Evolutionary conservation across 1,140 invertebrate genomes (phyloP).

Genomic region (Holcopasites calliopsidis): DNA sequence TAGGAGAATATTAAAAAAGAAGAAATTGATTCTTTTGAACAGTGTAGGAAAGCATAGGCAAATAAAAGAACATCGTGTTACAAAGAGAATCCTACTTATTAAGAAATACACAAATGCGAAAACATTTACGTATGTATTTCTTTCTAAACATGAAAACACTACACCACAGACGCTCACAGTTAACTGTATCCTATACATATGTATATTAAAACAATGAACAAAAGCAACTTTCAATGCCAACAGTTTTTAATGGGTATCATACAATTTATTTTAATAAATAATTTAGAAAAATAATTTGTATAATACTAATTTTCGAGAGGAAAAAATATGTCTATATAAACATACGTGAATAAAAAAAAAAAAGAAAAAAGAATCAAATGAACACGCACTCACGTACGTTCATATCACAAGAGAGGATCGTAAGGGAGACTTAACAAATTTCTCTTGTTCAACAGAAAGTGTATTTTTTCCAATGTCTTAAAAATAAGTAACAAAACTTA

Average conservation of each 20-base stretch:
- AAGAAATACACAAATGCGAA: slow-evolving; percentile 8
- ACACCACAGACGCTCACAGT: slow-evolving; percentile 18
- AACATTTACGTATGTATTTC: slow-evolving; percentile 14
- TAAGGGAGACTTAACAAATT: slow-evolving; percentile 20
- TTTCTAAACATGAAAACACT: slow-evolving; percentile 24
- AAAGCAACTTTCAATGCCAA: too few relatives aligned
- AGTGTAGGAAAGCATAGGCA: background rate
- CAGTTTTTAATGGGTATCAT: too few relatives aligned
- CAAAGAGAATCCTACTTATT: slow-evolving; percentile 30
- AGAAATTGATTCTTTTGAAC: too few relatives aligned
- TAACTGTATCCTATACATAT: background rate
- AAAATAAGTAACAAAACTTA: slow-evolving; percentile 48
- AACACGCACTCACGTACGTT: background rate
- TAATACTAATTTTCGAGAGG: background rate
- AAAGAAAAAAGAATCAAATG: background rate
- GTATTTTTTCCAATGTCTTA: slow-evolving; percentile 49
- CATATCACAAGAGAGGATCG: slow-evolving; percentile 15
- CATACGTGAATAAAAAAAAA: background rate
- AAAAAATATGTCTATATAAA: background rate
- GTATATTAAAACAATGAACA: too few relatives aligned
- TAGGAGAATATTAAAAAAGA: too few relatives aligned
- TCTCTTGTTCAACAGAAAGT: slow-evolving; percentile 50
- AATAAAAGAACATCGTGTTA: slow-evolving; percentile 26
- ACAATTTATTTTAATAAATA: too few relatives aligned
- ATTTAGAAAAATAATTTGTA: too few relatives aligned